Percentiles rank a stretch among this genome's conserved stretches.
Evolutionary conservation across 2,797 vertebrate genomes (phyloP).

Genomic region (Liparis tanakae): DNA sequence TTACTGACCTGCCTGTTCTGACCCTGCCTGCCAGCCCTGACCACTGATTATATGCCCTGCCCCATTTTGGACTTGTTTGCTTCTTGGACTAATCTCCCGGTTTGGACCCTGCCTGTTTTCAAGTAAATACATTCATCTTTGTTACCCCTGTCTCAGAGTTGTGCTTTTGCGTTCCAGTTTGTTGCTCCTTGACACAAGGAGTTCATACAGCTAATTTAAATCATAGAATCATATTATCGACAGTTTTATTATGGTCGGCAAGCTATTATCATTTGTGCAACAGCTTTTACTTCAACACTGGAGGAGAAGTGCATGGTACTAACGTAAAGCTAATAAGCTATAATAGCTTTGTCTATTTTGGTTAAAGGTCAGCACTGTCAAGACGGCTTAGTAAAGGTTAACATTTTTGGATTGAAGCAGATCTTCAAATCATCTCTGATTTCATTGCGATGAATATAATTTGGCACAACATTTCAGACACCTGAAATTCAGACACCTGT

Average conservation of each 20-base stretch:
- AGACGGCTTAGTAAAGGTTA: not conserved
- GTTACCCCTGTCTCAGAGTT: too few species aligned
- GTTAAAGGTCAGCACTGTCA: not conserved
- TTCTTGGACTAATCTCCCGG: too few species aligned
- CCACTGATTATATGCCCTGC: too few species aligned
- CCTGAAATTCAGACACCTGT: not conserved
- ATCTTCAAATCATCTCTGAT: not conserved
- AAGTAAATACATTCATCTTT: too few species aligned
- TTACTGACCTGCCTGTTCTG: too few species aligned
- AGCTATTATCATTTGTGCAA: not conserved
- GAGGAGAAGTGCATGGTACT: not conserved
- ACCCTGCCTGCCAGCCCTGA: too few species aligned
- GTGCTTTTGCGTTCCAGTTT: too few species aligned
- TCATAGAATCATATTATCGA: not conserved
- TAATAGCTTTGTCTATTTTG: not conserved
- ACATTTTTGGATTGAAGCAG: not conserved
- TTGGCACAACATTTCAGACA: not conserved
- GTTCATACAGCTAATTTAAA: not conserved
- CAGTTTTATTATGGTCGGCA: not conserved
- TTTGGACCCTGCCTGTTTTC: too few species aligned
- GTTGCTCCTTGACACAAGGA: not conserved
- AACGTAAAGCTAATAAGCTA: not conserved
- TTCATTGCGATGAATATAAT: not conserved
- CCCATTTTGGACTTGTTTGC: too few species aligned
- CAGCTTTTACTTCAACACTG: not conserved